Evolutionary conservation across 1,140 invertebrate species (phyloP), one percentile per base, ranked within the genome.

Genomic region (Latrodectus geometricus): DNA sequence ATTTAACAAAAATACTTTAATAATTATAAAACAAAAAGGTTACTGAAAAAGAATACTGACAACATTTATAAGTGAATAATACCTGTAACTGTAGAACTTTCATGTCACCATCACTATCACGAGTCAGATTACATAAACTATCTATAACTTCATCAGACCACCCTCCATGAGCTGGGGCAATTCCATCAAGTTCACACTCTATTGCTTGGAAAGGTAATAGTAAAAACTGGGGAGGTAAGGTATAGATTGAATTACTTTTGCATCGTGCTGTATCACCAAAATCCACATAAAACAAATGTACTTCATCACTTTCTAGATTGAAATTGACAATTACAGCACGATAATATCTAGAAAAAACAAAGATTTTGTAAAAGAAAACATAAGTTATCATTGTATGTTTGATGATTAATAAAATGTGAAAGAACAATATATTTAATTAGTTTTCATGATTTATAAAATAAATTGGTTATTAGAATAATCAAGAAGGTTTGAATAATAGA

Each of bases 131-230:
- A 7, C n/a, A 15, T 15, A 86, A 35, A 56, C 15, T 35, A 17
- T 77, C 75, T 11, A n/a, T 48, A 65, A 20, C n/a, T 48, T 77
- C 54, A 8, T 86, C 68, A 14, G 83, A 48, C 83, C 83, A 86
- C 0, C 83, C 83, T 2, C 83, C 83, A 78, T 86, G 83, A 15
- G 75, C 23, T 21, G 83, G 74, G 56, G 21, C 7, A 9, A 86
- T 72, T 3, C 75, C 83, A 77, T 23, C 17, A 11, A 86, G 21
- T 86, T 86, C 83, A 78, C 83, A 86, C 70, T 86, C 75, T 56
- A 86, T 86, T 1, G 83, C 83, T 86, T 86, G 83, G 15, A 86
- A 86, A 15, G 83, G 83, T 50, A 86, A 61, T 8, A 86, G 65
- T 9, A 23, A 48, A 35, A 70, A 86, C 9, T 86, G n/a, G 20